These are phyloP conservation scores for Heliconius hortense DNA, from an alignment of 2,888 invertebrate genomes.

Conservation along the genomic window DNA sequence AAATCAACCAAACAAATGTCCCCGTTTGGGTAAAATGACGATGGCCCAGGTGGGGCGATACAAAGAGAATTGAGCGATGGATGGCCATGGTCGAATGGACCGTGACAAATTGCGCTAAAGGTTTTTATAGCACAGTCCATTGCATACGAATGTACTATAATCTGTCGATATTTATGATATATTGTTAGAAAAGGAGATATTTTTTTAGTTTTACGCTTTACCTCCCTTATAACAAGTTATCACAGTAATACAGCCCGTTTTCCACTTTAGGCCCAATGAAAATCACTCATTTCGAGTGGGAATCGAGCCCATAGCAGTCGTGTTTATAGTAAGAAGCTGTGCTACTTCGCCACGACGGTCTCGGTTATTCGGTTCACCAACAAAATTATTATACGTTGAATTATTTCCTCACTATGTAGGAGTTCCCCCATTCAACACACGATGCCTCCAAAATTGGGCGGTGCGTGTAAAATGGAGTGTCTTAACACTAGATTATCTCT, in stretches of 20 bases:
- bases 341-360: too few relatives aligned
- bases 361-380: too few relatives aligned
- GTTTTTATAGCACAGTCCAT: slow-evolving; percentile 32
- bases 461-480: too few relatives aligned
- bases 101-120: slow-evolving; percentile 40
- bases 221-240: too few relatives aligned
- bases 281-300: background rate
- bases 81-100: slow-evolving; percentile 38
- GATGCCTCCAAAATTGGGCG: too few relatives aligned
- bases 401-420: too few relatives aligned
- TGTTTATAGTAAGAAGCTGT: too few relatives aligned
- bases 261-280: background rate
- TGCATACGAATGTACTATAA: slow-evolving; percentile 8
- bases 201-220: too few relatives aligned
- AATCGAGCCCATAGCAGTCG: background rate
- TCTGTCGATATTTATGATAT: background rate
- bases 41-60: slow-evolving; percentile 40
- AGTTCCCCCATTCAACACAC: too few relatives aligned
- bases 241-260: too few relatives aligned
- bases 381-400: too few relatives aligned
- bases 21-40: slow-evolving; percentile 30
- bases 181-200: background rate
- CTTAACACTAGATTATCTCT: too few relatives aligned
- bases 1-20: slow-evolving; percentile 30
- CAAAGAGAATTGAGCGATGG: slow-evolving; percentile 40